These are phyloP conservation scores for Lepidurus packardi DNA, from an alignment of 1,140 invertebrate species.

Conservation along the genomic window DNA sequence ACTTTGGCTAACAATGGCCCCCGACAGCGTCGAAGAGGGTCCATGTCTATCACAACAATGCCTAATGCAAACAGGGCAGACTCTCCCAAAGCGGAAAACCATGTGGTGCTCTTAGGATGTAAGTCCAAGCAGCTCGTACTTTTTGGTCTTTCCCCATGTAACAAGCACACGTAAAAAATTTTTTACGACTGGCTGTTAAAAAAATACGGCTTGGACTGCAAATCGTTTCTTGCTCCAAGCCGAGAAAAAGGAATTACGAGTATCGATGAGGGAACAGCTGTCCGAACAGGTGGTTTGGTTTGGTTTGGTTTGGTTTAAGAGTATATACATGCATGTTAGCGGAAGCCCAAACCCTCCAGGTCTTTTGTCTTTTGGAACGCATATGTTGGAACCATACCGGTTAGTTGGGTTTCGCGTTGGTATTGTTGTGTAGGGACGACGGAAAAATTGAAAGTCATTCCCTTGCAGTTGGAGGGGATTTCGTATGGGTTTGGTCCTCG, in stretches of 20 bases:
- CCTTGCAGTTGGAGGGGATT: too few relatives aligned
- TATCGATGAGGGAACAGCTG: background rate
- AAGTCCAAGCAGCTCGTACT: background rate
- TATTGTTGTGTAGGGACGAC: background rate
- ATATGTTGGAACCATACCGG: background rate
- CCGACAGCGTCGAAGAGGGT: conserved; percentile 2
- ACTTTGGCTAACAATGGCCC: background rate
- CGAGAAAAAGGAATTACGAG: background rate
- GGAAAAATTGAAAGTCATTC: too few relatives aligned
- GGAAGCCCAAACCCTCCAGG: background rate
- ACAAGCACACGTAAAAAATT: background rate
- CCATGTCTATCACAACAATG: conserved; percentile 5
- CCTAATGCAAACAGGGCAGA: background rate
- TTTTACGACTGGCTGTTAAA: too few relatives aligned
- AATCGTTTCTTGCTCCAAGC: too few relatives aligned
- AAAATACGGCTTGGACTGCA: too few relatives aligned
- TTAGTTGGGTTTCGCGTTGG: background rate
- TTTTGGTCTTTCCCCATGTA: background rate
- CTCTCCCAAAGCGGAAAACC: conserved; percentile 12
- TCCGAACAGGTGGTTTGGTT: conserved; percentile 1
- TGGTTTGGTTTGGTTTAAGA: background rate
- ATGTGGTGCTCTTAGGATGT: conserved; percentile 10
- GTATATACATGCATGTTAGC: background rate
- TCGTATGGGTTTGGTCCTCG: too few relatives aligned
- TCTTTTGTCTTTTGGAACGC: background rate